Conservation (phyloP, 2,888 invertebrate species). For the Punctoribates punctum region DNA sequence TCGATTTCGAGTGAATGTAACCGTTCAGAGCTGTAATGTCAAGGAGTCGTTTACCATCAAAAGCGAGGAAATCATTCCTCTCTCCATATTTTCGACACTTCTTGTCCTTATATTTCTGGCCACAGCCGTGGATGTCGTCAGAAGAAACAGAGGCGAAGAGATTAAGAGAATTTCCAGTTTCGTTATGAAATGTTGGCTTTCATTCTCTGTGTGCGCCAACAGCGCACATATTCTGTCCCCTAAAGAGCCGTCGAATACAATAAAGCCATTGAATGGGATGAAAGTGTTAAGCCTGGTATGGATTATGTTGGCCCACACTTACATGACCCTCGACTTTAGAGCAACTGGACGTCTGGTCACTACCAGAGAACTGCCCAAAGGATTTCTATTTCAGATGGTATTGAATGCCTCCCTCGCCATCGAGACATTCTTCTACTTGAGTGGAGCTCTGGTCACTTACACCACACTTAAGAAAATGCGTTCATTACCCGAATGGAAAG, state of each 20-base stretch:
- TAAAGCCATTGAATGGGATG: constrained; percentile 29
- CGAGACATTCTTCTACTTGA: constrained; percentile 47
- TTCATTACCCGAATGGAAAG: neutral
- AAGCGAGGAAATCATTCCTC: neutral
- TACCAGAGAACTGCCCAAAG: constrained; percentile 40
- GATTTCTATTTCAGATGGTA: constrained; percentile 46
- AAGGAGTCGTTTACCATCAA: neutral
- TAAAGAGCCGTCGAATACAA: neutral
- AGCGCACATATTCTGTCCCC: constrained; percentile 4
- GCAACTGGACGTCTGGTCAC: constrained; percentile 18
- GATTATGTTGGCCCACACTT: constrained; percentile 39
- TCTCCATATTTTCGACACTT: neutral
- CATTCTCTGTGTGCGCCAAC: constrained; percentile 7
- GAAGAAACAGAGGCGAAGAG: neutral
- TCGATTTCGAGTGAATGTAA: constrained; percentile 26
- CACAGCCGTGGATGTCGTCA: neutral
- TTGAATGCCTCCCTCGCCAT: constrained; percentile 46
- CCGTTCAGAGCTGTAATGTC: constrained; percentile 31
- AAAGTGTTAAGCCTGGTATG: constrained; percentile 38
- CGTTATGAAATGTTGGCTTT: constrained; percentile 19
- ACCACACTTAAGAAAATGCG: constrained; percentile 5
- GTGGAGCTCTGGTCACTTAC: constrained; percentile 42
- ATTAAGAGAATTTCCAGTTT: neutral
- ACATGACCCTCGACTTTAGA: constrained; percentile 40
- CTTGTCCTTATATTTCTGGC: constrained; percentile 9